Conservation (phyloP, 1,140 invertebrate genomes). For the Campoletis sonorensis region DNA sequence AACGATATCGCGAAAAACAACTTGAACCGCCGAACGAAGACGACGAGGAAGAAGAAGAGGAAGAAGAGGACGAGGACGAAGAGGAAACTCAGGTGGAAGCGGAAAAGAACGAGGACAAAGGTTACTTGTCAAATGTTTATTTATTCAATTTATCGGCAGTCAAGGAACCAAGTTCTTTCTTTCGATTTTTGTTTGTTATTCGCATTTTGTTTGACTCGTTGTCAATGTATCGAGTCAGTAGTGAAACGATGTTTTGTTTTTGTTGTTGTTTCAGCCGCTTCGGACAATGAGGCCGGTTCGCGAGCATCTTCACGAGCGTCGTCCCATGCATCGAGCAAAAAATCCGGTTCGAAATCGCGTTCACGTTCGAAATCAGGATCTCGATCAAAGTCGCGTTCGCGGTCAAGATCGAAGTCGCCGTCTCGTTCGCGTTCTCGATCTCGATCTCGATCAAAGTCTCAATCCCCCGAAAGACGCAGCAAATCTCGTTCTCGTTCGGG, state of each 20-base stretch:
- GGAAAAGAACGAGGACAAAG: constrained; percentile 69
- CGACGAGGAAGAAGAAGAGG: constrained; percentile 81
- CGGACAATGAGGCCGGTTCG: constrained; percentile 60
- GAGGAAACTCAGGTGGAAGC: constrained; percentile 62
- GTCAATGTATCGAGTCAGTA: no score
- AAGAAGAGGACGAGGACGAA: constrained; percentile 69
- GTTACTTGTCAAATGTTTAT: constrained; percentile 49
- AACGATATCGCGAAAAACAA: constrained; percentile 90
- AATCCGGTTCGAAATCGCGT: constrained; percentile 57
- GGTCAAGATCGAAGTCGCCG: constrained; percentile 56
- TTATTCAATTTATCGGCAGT: not conserved
- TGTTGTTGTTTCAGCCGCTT: constrained; percentile 47
- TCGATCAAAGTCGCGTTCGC: constrained; percentile 62
- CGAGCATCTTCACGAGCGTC: constrained; percentile 65
- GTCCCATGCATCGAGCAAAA: constrained; percentile 63
- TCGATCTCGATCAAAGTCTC: constrained; percentile 61
- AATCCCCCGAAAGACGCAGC: constrained; percentile 65
- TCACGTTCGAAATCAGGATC: constrained; percentile 61
- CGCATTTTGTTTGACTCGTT: no score
- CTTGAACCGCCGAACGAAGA: constrained; percentile 91
- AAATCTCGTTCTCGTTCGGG: constrained; percentile 55
- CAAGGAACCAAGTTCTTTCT: no score
- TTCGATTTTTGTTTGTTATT: no score
- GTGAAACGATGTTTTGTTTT: not conserved
- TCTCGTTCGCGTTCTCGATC: constrained; percentile 68